phyloP scores from a whole-genome alignment of 2,797 vertebrate genomes.

The Silurus lanzhouensis region DNA sequence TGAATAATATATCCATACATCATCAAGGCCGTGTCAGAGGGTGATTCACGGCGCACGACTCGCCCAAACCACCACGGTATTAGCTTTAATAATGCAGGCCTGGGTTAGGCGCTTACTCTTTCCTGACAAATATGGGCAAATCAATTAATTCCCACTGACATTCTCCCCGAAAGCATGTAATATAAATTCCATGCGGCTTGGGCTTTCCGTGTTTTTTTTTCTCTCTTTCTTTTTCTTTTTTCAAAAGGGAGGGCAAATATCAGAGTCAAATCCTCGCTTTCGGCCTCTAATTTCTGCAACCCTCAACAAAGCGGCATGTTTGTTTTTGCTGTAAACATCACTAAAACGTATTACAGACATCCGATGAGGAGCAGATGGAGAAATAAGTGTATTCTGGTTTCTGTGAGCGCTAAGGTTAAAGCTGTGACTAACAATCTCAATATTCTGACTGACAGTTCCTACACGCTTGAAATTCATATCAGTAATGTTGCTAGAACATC shows the following conservation, averaged over 20 bases:
- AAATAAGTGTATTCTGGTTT: slow-evolving; percentile 14
- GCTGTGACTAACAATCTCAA: background rate
- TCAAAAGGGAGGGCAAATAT: slow-evolving; percentile 33
- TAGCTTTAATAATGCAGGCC: slow-evolving; percentile 80
- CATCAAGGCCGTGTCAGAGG: slow-evolving; percentile 72
- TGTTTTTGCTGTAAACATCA: slow-evolving; percentile 56
- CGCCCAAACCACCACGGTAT: slow-evolving; percentile 73
- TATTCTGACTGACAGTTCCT: background rate
- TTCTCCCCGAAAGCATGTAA: slow-evolving; percentile 58
- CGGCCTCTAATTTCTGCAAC: slow-evolving; percentile 56
- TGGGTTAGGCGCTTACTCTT: slow-evolving; percentile 72
- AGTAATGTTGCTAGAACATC: background rate
- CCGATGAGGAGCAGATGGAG: slow-evolving; percentile 15
- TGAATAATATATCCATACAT: slow-evolving; percentile 81
- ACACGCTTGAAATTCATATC: background rate
- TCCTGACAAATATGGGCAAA: slow-evolving; percentile 75
- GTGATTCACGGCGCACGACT: slow-evolving; percentile 76
- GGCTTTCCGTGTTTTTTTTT: slow-evolving; percentile 61
- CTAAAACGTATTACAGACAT: slow-evolving; percentile 46
- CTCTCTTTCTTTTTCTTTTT: slow-evolving; percentile 44
- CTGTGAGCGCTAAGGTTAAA: background rate
- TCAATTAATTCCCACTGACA: slow-evolving; percentile 77
- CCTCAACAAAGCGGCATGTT: slow-evolving; percentile 43
- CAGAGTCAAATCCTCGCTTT: slow-evolving; percentile 43
- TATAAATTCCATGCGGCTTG: slow-evolving; percentile 64